Base-by-base conservation (phyloP, 92 coral and sea anemone species). In the Diadumene lineata region DNA sequence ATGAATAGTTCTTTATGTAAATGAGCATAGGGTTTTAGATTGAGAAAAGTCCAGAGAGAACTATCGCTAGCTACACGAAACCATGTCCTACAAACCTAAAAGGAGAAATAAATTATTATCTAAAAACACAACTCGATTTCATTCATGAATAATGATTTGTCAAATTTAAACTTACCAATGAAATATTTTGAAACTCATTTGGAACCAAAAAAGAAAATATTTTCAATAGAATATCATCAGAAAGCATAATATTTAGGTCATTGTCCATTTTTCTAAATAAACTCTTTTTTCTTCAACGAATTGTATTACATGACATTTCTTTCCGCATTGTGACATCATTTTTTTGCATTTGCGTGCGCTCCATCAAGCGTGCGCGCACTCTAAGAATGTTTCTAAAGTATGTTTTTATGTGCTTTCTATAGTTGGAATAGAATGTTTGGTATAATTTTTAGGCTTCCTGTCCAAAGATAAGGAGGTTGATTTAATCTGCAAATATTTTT, bases 141-240 rank as follows among this genome's bases (percentile, higher is more conserved):
- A n/a, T n/a, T n/a, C n/a, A n/a, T n/a, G 26, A 58, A 18, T 7
- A 58, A 21, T 58, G 64, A 24, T 22, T 21, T 7, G 26, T 22
- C 26, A 16, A 58, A n/a, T 17, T 25, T 7, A 15, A 24, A 22
- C n/a, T 53, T 16, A 23, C 26, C 9, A 21, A 58, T 25, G 31
- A 58, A 58, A 11, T 22, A 18, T 11, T 18, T 29, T 86, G 44
- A 1, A 86, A 78, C 2, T 81, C 87, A 56, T 19, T 66, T 31
- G 56, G 73, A 50, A 74, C 32, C n/a, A 89, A 81, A 31, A 78
- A 85, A 31, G 76, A 44, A 75, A 89, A 86, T 17, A 89, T 43
- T 11, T 68, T 75, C 34, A 89, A 65, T 70, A 87, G 62, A n/a
- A 86, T 73, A 48, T 89, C 91, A 55, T 89, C 94, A 0, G 94